These are phyloP conservation scores for Eristalis tenax DNA, from an alignment of 2,888 invertebrate genomes.

Conservation along the genomic window DNA sequence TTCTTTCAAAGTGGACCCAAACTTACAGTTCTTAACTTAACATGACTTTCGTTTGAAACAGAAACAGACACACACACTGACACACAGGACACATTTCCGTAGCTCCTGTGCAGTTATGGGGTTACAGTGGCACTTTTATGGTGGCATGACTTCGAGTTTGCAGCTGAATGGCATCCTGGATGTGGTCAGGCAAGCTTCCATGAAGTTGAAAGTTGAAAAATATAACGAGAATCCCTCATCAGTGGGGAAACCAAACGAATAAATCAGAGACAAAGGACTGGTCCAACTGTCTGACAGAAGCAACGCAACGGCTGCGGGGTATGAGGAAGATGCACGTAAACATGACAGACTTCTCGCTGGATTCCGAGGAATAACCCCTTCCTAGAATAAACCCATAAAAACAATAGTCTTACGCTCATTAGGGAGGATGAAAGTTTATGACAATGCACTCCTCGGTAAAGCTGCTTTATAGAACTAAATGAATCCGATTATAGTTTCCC, in stretches of 20 bases:
- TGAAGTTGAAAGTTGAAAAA: neutral
- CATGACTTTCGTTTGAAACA: slow-evolving; percentile 24
- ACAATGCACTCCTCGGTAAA: neutral
- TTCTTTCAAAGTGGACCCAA: neutral
- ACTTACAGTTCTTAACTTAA: neutral
- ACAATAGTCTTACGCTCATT: neutral
- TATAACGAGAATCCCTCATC: neutral
- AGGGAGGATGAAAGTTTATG: neutral
- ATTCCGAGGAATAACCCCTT: neutral
- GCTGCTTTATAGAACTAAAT: neutral
- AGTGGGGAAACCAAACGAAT: no score
- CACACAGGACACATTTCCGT: neutral
- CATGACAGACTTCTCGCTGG: no score
- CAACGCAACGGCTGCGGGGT: no score
- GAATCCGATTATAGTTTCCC: neutral
- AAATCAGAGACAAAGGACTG: no score
- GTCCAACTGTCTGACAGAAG: no score
- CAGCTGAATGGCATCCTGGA: no score
- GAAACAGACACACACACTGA: neutral
- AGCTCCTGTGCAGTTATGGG: neutral
- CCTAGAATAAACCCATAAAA: neutral
- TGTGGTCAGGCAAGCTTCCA: neutral
- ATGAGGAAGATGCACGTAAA: no score
- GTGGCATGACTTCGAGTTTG: no score
- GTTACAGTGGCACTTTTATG: neutral